Evolutionary conservation across 2,113 vertebrate species (phyloP), one percentile per base, ranked within the genome.

Genomic region (Cheirogaleus medius): DNA sequence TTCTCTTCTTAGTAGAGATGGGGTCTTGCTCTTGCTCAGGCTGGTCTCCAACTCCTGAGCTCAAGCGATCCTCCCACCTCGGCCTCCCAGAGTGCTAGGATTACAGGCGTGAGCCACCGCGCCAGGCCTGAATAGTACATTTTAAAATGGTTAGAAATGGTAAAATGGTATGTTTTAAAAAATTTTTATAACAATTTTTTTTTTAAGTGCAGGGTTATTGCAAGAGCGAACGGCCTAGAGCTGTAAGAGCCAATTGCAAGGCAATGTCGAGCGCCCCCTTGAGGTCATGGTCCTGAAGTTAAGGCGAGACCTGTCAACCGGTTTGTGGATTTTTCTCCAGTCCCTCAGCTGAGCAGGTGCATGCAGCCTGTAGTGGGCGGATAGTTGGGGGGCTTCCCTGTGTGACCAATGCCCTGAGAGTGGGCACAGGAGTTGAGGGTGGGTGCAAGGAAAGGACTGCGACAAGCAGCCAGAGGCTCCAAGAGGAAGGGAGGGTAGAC

Each of bases 281-380:
- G 34, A 68, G 83, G 68, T 13, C 10, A 27, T 1, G 32, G 17
- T 73, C 21, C 74, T 44, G 56, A 64, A 74, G 32, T 47, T 54
- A 37, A 87, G 29, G 25, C 25, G 56, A 74, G 47, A n/a, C 44
- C 12, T 5, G 47, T 29, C 8, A 1, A 8, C 8, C 1, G 10
- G 66, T 10, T 34, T 32, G 4, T 4, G 60, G 49, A 5, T 25
- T 42, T 82, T 81, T 34, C 44, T 77, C 47, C 44, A 21, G 15
- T 14, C 5, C 0, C n/a, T 44, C 8, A 17, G 73, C 47, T 3
- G 23, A 56, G 34, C 17, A 20, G 34, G 34, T 15, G 14, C 8
- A 18, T 32, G 14, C 17, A 17, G 47, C 27, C 63, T 42, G n/a
- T 0, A 1, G 0, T 0, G n/a, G 64, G 2, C 1, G 0, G 29